Evolutionary conservation across 2,113 vertebrate species (phyloP).

Genomic region (Carassius gibelio): DNA sequence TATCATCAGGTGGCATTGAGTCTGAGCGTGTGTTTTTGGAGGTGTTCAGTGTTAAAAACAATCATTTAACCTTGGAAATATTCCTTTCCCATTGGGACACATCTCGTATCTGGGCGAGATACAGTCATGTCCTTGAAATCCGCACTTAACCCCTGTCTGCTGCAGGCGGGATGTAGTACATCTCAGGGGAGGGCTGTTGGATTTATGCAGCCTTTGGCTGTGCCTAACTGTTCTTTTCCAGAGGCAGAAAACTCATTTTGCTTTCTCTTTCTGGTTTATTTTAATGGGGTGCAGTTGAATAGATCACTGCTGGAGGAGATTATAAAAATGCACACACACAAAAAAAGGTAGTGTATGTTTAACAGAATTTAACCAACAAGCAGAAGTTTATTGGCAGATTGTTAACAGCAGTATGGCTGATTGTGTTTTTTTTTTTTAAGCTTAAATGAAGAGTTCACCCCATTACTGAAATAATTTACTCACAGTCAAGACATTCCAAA

Average conservation of each 20-base stretch:
- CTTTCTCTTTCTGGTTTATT: background rate
- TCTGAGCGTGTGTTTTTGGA: background rate
- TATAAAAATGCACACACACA: background rate
- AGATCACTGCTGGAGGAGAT: background rate
- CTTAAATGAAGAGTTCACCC: background rate
- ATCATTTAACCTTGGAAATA: background rate
- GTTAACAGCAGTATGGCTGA: background rate
- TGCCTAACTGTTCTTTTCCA: conserved; percentile 21
- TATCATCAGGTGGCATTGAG: conserved; percentile 22
- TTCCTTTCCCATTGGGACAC: background rate
- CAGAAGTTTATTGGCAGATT: background rate
- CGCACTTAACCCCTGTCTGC: conserved; percentile 31
- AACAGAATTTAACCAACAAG: background rate
- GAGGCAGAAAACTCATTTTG: background rate
- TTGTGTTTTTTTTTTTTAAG: background rate
- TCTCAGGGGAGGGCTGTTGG: background rate
- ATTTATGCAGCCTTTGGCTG: conserved; percentile 15
- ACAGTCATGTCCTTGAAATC: conserved; percentile 13
- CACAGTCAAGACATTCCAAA: background rate
- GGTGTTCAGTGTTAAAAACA: background rate
- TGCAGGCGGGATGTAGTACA: background rate
- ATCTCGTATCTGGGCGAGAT: background rate
- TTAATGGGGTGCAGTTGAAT: conserved; percentile 8
- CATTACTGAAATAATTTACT: background rate
- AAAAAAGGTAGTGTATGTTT: background rate